phyloP scores from a whole-genome alignment of 2,797 vertebrate genomes.

The Garrulus glandarius region DNA sequence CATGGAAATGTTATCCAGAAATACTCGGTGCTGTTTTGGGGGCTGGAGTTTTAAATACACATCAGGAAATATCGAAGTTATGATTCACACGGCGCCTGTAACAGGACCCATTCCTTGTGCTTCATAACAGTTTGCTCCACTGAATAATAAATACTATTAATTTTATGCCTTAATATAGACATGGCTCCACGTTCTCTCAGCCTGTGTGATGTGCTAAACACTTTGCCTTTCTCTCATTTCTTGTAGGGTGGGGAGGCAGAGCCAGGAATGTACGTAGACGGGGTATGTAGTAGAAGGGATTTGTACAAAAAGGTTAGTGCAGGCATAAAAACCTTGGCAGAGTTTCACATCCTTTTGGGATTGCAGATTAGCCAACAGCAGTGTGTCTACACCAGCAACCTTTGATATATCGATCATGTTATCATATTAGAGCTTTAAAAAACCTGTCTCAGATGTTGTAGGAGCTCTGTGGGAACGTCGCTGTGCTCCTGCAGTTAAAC shows the following conservation, averaged over 20 bases:
- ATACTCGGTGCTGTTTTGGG: slow-evolving; percentile 30
- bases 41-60: slow-evolving; percentile 47
- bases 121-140: slow-evolving; percentile 7
- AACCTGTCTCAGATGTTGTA: neutral
- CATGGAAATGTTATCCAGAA: slow-evolving; percentile 49
- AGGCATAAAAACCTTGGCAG: neutral
- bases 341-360: neutral
- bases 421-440: neutral
- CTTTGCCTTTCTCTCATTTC: slow-evolving; percentile 9
- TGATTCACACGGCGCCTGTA: slow-evolving; percentile 33
- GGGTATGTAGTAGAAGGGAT: neutral
- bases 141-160: slow-evolving; percentile 52
- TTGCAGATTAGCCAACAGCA: neutral
- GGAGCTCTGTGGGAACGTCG: neutral
- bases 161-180: slow-evolving; percentile 61
- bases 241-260: neutral
- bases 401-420: neutral
- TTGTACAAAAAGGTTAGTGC: neutral
- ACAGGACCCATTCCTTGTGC: neutral
- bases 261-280: neutral
- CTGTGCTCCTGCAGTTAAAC: neutral
- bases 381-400: neutral
- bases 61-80: slow-evolving; percentile 58
- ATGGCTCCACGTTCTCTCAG: neutral
- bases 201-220: neutral